Evolutionary conservation across 2,888 invertebrate species (phyloP).

Genomic region (Iselma pallidipennis): DNA sequence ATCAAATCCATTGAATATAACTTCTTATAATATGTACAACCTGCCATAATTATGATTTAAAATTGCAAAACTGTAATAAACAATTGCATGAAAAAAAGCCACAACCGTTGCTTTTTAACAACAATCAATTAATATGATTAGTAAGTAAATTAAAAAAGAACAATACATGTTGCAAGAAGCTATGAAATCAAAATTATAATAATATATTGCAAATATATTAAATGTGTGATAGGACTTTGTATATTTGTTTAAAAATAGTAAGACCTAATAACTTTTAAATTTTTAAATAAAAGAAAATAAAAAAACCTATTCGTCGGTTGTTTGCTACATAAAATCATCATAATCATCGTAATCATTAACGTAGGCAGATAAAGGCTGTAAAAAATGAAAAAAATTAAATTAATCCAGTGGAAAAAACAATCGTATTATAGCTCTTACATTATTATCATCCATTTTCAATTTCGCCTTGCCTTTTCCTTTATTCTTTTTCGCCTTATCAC

Average conservation of each 20-base stretch:
- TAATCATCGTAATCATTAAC: slow-evolving; percentile 66
- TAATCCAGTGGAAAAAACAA: slow-evolving; percentile 17
- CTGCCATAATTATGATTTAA: slow-evolving; percentile 17
- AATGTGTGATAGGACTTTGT: not conserved
- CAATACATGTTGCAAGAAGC: slow-evolving; percentile 1
- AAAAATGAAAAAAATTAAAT: slow-evolving; percentile 32
- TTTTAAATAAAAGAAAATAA: slow-evolving; percentile 3
- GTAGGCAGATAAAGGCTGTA: slow-evolving; percentile 70
- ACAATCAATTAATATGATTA: not conserved
- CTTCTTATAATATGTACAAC: slow-evolving; percentile 8
- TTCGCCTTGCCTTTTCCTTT: slow-evolving; percentile 79
- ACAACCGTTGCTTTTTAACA: not conserved
- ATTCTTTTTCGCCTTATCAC: slow-evolving; percentile 75
- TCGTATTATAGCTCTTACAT: slow-evolving; percentile 60
- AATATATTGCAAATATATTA: slow-evolving; percentile 2
- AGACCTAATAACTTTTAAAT: too few species aligned
- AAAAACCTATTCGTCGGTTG: slow-evolving; percentile 7
- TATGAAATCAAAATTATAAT: not conserved
- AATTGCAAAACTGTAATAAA: slow-evolving; percentile 12
- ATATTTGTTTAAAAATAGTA: too few species aligned
- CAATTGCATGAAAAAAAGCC: not conserved
- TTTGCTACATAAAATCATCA: slow-evolving; percentile 77
- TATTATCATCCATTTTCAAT: slow-evolving; percentile 75
- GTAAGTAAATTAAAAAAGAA: slow-evolving; percentile 9
- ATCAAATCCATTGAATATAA: slow-evolving; percentile 23